Evolutionary conservation across 1,140 invertebrate genomes (phyloP), one percentile per base, ranked within the genome.

Genomic region (Drosophila sucinea): DNA sequence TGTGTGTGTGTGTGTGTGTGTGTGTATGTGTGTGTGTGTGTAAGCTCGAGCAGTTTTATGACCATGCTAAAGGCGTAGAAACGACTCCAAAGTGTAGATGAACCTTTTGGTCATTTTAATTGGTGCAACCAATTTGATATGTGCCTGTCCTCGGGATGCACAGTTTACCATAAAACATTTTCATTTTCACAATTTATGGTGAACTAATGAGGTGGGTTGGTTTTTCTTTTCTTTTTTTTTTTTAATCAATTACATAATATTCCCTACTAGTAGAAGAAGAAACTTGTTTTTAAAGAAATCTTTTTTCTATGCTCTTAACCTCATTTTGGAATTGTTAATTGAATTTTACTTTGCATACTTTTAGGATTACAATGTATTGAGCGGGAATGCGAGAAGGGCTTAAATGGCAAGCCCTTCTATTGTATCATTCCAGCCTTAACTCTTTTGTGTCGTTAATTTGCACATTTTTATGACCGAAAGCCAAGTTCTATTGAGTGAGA

Each of bases 101-200:
- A 35, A 76, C 79, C 79, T 73, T 77, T 73, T 83, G 83, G 76
- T 76, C 32, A 74, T 79, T 89, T 87, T 87, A 87, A 87, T 89
- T 89, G 83, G 84, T 56, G 63, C 65, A 66, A 69, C 68, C 62
- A 77, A 77, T 69, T 77, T 73, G 73, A 72, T 78, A 67, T 70
- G 51, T 44, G 41, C 1, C 17, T 17, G 2, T 44, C 17, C 4
- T n/a, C 4, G 6, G 17, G 44, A 25, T 47, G 44, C 44, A 17
- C 17, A 47, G 35, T 47, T 47, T 47, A 8, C 17, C 17, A 47
- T 47, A 47, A 47, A 23, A 7, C 23, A 10, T 27, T 51, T 25
- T 27, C 4, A 27, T 27, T 51, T 27, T 51, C 44, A 51, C 6
- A 10, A 27, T 51, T 51, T 27, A 51, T 51, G 44, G 4, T 51